Base-by-base conservation (phyloP, 2,888 invertebrate genomes). In the Cenopis cana region DNA sequence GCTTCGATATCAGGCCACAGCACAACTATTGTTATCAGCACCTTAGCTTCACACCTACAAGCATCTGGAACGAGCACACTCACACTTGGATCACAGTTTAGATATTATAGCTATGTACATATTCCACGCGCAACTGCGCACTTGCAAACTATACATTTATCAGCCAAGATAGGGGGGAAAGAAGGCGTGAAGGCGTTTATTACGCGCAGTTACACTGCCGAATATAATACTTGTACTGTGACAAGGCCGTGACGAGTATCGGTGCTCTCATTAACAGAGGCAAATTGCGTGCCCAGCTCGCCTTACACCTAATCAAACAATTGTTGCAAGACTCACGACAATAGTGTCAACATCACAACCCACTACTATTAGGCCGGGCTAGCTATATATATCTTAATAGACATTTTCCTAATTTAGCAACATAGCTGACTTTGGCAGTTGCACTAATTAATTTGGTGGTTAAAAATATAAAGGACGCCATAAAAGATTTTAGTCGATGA, bases 291-390 rank as follows among this genome's bases (percentile, higher is more conserved):
- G 83, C 87, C 85, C 86, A 79, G 84, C 84, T 91, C 90, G 78
- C 79, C 85, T 90, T 90, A 89, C 91, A 86, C 81, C 84, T 84
- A 91, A 90, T 89, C 85, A 89, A 88, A 87, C 86, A 85, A 87
- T 86, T 85, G 82, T 79, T 84, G 78, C 78, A 79, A 77, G 79
- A 86, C 80, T 82, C 82, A 83, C 80, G 80, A 80, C 80, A n/a
- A 79, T 78, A 76, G 77, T 79, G 79, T 81, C 81, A 80, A 73
- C 75, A 52, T 49, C 57, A 41, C 68, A 65, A 50, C 61, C 59
- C 55, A 66, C 61, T 66, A 64, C 57, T 24, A 65, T 17, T 66
- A 71, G 14, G 29, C 17, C 46, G 36, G 29, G 17, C 9, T 24
- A 18, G n/a, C n/a, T n/a, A 10, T n/a, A 4, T 41, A 41, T 24